Conservation (phyloP, 2,113 vertebrate genomes). For the Aldabrachelys gigantea region DNA sequence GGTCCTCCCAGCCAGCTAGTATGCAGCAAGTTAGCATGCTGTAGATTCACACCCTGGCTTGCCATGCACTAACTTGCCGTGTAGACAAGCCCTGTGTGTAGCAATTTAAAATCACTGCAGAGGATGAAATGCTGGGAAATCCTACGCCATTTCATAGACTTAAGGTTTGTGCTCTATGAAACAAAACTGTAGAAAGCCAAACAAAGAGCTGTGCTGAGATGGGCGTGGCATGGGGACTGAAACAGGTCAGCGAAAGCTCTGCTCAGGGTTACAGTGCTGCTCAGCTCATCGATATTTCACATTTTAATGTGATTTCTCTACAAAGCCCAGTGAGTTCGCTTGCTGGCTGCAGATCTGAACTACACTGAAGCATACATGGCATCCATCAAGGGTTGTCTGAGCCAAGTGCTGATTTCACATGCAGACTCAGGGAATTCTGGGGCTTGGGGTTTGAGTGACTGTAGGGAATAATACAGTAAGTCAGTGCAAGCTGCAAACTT, state of each 20-base stretch:
- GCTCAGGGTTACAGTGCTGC: background rate
- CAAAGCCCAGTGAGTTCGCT: conserved; percentile 45
- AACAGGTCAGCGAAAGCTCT: background rate
- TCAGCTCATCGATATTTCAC: no score
- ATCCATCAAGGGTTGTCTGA: conserved; percentile 17
- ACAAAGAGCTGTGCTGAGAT: background rate
- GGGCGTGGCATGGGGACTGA: background rate
- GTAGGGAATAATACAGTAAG: conserved; percentile 34
- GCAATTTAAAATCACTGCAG: background rate
- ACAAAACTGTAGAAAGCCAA: accelerated
- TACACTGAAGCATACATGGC: conserved; percentile 43
- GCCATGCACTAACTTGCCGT: no score
- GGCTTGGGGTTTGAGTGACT: conserved; percentile 29
- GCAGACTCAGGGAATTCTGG: conserved; percentile 26
- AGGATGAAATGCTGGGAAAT: background rate
- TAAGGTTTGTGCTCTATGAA: background rate
- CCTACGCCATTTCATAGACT: background rate
- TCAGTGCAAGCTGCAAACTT: conserved; percentile 44
- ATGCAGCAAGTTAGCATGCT: no score
- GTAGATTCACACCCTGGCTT: no score
- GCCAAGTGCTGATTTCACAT: conserved; percentile 19
- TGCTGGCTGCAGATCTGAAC: conserved; percentile 51
- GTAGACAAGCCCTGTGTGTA: background rate
- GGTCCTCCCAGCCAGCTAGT: no score
- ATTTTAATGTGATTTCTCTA: conserved; percentile 48